Evolutionary conservation across 2,888 invertebrate genomes (phyloP).

Genomic region (Oscheius sp.): DNA sequence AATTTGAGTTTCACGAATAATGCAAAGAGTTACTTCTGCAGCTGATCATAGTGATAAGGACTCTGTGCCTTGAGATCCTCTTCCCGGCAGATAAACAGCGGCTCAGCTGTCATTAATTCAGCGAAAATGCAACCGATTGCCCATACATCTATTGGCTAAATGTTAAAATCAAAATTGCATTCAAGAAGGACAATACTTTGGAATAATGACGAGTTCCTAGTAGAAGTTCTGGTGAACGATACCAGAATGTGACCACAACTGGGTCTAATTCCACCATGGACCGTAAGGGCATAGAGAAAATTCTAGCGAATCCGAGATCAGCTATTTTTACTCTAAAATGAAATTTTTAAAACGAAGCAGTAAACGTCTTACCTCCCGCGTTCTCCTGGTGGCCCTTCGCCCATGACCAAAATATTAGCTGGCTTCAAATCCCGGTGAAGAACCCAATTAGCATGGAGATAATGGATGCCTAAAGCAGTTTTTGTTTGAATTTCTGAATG

Average conservation of each 20-base stretch:
- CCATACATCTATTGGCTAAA: slow-evolving; percentile 73
- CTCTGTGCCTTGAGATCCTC: slow-evolving; percentile 99
- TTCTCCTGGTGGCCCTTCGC: slow-evolving; percentile 87
- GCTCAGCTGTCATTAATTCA: slow-evolving; percentile 96
- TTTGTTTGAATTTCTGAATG: background rate
- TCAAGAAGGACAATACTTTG: slow-evolving; percentile 56
- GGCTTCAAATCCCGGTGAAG: slow-evolving; percentile 87
- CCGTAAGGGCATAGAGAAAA: slow-evolving; percentile 96
- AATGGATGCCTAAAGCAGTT: slow-evolving; percentile 81
- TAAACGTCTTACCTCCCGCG: slow-evolving; percentile 80
- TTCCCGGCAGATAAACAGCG: slow-evolving; percentile 98
- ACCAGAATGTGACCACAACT: slow-evolving; percentile 98
- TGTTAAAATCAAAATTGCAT: background rate
- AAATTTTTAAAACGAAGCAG: background rate
- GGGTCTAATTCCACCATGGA: slow-evolving; percentile 97
- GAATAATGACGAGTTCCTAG: slow-evolving; percentile 74
- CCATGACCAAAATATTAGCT: slow-evolving; percentile 99
- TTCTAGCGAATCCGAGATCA: slow-evolving; percentile 97
- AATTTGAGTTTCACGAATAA: background rate
- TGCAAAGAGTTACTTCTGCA: slow-evolving; percentile 77
- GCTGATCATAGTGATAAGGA: slow-evolving; percentile 93
- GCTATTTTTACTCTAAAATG: slow-evolving; percentile 77
- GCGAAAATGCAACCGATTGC: slow-evolving; percentile 88
- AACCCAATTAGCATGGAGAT: slow-evolving; percentile 98
- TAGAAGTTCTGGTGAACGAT: slow-evolving; percentile 89